Evolutionary conservation across 1,140 invertebrate genomes (phyloP).

Genomic region (Pectinophora gossypiella): DNA sequence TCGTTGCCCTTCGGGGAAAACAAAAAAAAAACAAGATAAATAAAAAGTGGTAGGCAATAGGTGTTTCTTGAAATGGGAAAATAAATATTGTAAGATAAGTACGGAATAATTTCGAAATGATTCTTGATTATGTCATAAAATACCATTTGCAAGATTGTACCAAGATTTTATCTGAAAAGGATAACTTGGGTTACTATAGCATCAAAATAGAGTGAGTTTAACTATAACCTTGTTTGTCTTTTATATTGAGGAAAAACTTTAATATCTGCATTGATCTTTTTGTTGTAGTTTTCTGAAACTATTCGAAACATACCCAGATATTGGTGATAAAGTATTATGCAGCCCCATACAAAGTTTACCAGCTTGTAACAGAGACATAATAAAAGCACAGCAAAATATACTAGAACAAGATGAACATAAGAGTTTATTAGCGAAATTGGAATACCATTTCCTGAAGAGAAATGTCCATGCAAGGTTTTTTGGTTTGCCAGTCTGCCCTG

Average conservation of each 20-base stretch:
- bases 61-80: no score
- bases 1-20: no score
- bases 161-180: slow-evolving; percentile 49
- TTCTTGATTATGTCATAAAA: slow-evolving; percentile 55
- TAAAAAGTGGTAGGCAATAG: no score
- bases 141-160: slow-evolving; percentile 58
- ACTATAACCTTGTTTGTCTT: slow-evolving; percentile 6
- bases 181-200: slow-evolving; percentile 53
- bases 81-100: slow-evolving; percentile 9
- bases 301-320: slow-evolving; percentile 65
- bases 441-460: slow-evolving; percentile 74
- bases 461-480: slow-evolving; percentile 81
- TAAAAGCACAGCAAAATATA: slow-evolving; percentile 78
- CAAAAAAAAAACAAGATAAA: no score
- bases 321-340: slow-evolving; percentile 64
- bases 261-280: slow-evolving; percentile 3
- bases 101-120: slow-evolving; percentile 29
- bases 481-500: slow-evolving; percentile 77
- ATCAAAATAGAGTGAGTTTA: slow-evolving; percentile 66
- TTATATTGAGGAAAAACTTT: slow-evolving; percentile 9
- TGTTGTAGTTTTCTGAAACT: slow-evolving; percentile 65
- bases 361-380: slow-evolving; percentile 78
- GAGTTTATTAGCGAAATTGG: slow-evolving; percentile 27
- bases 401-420: slow-evolving; percentile 60
- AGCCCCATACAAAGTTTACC: slow-evolving; percentile 63